Evolutionary conservation across 2,797 vertebrate genomes (phyloP), one percentile per base, ranked within the genome.

Genomic region (Hylomyscus alleni): DNA sequence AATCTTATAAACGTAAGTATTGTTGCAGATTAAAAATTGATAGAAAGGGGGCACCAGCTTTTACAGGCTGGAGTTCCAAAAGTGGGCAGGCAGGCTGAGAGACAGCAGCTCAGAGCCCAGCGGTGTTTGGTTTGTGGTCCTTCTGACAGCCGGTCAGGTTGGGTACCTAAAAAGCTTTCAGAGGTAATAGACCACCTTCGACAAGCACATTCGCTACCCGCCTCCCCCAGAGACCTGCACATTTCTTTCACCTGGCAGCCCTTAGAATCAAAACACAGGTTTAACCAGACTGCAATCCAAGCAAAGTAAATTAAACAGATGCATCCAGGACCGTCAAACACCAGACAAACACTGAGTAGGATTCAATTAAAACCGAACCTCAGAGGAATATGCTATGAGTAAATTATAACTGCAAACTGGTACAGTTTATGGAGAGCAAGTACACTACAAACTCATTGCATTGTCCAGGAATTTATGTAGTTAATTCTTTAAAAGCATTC

Each of bases 291-390:
- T 98, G 98, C 98, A 99, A 97, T 96, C 97, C 96, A 96, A 3
- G 97, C 97, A 98, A 98, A 98, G 98, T 98, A 98, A 98, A 98
- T 98, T 98, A 97, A 98, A 98, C 97, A 98, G 97, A 98, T 95
- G 98, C 95, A 91, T 82, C 94, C 95, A 96, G 96, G 97, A 96
- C 96, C 98, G 97, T 97, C 98, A 98, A 98, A 97, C 93, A 98
- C 93, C 98, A 97, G 97, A 98, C 24, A 97, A 97, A 98, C 97
- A 98, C 87, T 94, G 95, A 96, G 96, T 95, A 98, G 97, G 98
- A 98, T 97, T 97, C 98, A 98, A 97, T 98, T 98, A 98, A 98
- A 96, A 97, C 93, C 98, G 97, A 98, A 97, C 97, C 94, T 98
- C 96, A 85, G 93, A 95, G 95, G 85, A 97, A 96, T 11, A 12